These are phyloP conservation scores for Chironomus riparius DNA, from an alignment of 2,888 invertebrate genomes.

Conservation along the genomic window DNA sequence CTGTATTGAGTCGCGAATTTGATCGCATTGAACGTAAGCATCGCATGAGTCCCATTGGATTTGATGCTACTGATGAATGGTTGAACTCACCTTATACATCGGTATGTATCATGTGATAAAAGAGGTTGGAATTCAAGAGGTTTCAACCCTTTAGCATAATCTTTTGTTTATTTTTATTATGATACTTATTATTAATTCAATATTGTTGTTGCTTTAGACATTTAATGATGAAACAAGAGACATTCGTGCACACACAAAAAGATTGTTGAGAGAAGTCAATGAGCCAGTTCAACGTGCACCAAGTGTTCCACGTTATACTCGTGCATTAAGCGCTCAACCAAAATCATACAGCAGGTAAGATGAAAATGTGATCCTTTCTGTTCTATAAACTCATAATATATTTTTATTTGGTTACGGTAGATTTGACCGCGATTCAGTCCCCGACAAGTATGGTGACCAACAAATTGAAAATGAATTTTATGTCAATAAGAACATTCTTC, in stretches of 20 bases:
- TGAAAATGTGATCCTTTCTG: constrained; percentile 28
- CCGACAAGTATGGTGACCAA: constrained; percentile 46
- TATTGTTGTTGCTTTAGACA: constrained; percentile 46
- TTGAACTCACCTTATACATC: constrained; percentile 50
- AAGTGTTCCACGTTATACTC: constrained; percentile 45
- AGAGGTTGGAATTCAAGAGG: too few relatives aligned
- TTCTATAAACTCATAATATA: neutral
- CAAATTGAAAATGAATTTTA: constrained; percentile 52
- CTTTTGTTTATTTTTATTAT: neutral
- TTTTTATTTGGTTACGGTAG: neutral
- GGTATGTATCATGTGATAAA: neutral
- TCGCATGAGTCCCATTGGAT: constrained; percentile 50
- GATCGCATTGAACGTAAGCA: constrained; percentile 59
- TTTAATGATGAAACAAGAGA: constrained; percentile 76
- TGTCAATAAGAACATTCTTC: constrained; percentile 54
- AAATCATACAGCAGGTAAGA: constrained; percentile 37
- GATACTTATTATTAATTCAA: constrained; percentile 17
- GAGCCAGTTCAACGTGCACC: constrained; percentile 63
- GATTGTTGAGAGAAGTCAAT: constrained; percentile 64
- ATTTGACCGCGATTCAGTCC: constrained; percentile 19
- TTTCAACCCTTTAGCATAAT: neutral
- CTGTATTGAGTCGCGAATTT: constrained; percentile 57
- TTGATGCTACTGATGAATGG: constrained; percentile 64
- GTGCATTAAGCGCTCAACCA: constrained; percentile 50
- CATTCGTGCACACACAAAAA: constrained; percentile 68